Conservation (phyloP, 2,888 invertebrate species). For the Mantis religiosa region DNA sequence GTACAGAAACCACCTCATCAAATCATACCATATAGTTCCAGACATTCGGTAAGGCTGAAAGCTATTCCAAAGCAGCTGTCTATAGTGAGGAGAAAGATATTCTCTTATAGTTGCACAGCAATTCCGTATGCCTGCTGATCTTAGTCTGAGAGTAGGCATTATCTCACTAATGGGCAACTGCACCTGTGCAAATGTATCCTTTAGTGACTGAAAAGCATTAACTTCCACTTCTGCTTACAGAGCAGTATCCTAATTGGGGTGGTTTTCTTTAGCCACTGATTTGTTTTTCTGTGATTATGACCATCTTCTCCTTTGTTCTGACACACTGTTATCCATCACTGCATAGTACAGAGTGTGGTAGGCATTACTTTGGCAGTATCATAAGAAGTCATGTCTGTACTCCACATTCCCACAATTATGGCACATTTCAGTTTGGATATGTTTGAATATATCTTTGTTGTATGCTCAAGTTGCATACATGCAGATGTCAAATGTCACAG, state of each 20-base stretch:
- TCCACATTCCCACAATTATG: no score
- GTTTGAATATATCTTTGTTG: no score
- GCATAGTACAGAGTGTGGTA: not conserved
- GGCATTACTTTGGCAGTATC: not conserved
- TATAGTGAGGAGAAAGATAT: not conserved
- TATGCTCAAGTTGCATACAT: no score
- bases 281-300: not conserved
- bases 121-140: not conserved
- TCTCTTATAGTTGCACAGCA: not conserved
- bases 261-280: not conserved
- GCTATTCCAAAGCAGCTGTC: not conserved
- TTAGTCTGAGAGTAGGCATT: not conserved
- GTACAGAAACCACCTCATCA: no score
- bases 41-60: not conserved
- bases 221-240: not conserved
- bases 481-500: no score
- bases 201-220: not conserved
- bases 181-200: not conserved
- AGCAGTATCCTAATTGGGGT: no score
- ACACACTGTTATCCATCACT: not conserved
- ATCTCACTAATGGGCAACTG: not conserved
- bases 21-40: not conserved
- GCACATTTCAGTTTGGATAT: no score
- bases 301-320: not conserved
- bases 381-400: no score